phyloP scores from a whole-genome alignment of 2,113 vertebrate genomes.

The Neotragus pygmaeus region DNA sequence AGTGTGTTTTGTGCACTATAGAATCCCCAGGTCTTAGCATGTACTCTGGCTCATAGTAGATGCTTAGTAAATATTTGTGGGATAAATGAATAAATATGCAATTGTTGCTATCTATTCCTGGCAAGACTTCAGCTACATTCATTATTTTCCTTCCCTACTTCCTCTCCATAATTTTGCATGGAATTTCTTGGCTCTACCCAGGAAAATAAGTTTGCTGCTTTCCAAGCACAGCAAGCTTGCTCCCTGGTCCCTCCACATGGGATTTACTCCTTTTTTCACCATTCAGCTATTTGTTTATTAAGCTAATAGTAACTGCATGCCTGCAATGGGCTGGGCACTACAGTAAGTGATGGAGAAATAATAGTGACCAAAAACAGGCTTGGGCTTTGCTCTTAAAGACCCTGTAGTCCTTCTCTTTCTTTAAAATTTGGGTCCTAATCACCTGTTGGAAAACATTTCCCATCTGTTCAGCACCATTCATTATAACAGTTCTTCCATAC shows the following conservation, averaged over 20 bases:
- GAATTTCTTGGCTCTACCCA: neutral
- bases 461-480: neutral
- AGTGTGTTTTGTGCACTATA: neutral
- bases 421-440: neutral
- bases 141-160: neutral
- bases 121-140: neutral
- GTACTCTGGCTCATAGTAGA: neutral
- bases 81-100: neutral
- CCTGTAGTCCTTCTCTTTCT: neutral
- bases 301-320: fast-evolving
- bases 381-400: neutral
- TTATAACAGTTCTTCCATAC: neutral
- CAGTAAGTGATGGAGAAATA: neutral
- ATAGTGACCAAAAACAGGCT: fast-evolving
- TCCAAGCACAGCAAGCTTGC: neutral
- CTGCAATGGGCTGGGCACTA: neutral
- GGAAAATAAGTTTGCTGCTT: neutral
- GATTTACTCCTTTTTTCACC: neutral
- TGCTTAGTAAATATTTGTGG: neutral
- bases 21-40: neutral
- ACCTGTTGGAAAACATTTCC: neutral
- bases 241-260: neutral
- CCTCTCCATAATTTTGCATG: neutral
- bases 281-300: neutral
- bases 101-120: neutral